Conservation (phyloP, 2,797 vertebrate species). For the Phoxinus dragarum region DNA sequence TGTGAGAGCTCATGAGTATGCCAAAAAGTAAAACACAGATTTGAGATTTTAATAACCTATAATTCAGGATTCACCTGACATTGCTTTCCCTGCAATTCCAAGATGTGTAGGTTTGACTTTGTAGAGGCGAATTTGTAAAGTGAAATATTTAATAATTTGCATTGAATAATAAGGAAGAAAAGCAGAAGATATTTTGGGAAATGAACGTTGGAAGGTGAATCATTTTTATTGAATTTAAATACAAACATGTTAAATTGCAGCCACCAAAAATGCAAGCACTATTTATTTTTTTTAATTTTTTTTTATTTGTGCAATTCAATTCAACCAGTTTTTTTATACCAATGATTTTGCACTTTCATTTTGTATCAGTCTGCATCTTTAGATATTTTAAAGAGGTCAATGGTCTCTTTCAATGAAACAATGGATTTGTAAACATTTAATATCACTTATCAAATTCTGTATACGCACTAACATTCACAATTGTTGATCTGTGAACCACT, state of each 20-base stretch:
- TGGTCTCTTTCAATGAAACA: not conserved
- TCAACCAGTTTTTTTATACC: not conserved
- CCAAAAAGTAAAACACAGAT: not conserved
- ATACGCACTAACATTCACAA: not conserved
- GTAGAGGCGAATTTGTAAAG: not conserved
- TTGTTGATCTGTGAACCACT: not conserved
- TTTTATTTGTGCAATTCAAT: not conserved
- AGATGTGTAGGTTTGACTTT: not conserved
- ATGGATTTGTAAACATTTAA: not conserved
- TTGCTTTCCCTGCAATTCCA: not conserved
- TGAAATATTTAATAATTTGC: not conserved
- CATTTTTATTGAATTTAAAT: not conserved
- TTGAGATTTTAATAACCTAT: not conserved
- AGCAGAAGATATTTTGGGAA: not conserved
- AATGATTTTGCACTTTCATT: not conserved
- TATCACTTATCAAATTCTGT: not conserved
- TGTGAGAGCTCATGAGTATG: not conserved
- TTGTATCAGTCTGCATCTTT: not conserved
- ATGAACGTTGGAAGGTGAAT: not conserved
- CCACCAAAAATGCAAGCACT: not conserved
- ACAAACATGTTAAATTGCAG: not conserved
- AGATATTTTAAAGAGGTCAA: not conserved
- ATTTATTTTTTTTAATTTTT: not conserved
- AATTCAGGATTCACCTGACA: not conserved
- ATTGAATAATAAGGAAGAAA: not conserved